Percentiles rank a stretch among this genome's conserved stretches.
Evolutionary conservation across 1,140 invertebrate genomes (phyloP).

Genomic region (Drosophila trapezifrons): DNA sequence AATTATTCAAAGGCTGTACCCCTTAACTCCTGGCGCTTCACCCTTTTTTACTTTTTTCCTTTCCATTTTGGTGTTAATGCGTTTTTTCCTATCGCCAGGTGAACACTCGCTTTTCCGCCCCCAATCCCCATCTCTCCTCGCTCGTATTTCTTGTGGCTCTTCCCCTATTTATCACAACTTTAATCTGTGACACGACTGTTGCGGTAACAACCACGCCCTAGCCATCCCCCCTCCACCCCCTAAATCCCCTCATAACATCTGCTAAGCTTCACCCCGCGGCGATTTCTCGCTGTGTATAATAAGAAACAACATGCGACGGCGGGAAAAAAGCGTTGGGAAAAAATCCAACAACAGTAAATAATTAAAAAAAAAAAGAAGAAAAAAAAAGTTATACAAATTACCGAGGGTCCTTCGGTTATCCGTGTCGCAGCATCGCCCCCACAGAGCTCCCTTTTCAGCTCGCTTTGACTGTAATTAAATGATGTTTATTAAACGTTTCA

Average conservation of each 20-base stretch:
- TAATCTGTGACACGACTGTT: conserved; percentile 47
- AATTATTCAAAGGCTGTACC: conserved; percentile 11
- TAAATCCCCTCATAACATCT: conserved; percentile 16
- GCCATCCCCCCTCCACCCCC: too few relatives aligned
- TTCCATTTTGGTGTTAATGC: conserved; percentile 26
- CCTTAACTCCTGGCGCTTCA: not conserved
- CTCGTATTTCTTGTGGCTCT: conserved; percentile 2
- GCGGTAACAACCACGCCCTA: conserved; percentile 15
- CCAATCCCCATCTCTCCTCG: not conserved
- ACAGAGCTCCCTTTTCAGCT: conserved; percentile 32
- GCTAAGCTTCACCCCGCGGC: conserved; percentile 33
- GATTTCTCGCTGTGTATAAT: conserved; percentile 33
- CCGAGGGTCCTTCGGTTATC: conserved; percentile 44
- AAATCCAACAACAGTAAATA: conserved; percentile 52
- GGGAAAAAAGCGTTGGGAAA: conserved; percentile 1
- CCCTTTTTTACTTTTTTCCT: not conserved
- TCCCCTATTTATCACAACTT: conserved; percentile 54
- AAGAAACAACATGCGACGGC: conserved; percentile 20
- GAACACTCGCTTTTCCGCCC: conserved; percentile 23
- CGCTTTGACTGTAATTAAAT: conserved; percentile 68
- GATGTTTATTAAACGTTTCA: conserved; percentile 69
- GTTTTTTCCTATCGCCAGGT: conserved; percentile 37
- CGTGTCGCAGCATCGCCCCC: conserved; percentile 5
- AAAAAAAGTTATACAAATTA: conserved; percentile 72
- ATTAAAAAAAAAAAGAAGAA: conserved; percentile 67